These are phyloP conservation scores for Heliconius hewitsoni DNA, from an alignment of 1,140 invertebrate species.

Conservation along the genomic window DNA sequence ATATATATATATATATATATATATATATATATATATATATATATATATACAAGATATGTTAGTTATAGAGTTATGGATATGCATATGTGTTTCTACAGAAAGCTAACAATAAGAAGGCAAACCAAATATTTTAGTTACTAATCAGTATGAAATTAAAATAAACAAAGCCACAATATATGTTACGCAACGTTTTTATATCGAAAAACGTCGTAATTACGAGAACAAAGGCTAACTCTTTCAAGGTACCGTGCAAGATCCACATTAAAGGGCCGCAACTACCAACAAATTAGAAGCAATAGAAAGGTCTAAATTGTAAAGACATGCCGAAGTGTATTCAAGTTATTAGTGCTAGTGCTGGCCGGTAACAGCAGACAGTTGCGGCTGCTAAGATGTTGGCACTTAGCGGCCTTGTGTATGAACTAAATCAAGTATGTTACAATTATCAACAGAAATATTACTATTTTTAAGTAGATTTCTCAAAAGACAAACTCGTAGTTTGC, in stretches of 20 bases:
- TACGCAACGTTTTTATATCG: constrained; percentile 50
- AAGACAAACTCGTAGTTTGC: neutral
- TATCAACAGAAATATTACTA: neutral
- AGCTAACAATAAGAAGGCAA: neutral
- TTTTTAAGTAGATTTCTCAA: neutral
- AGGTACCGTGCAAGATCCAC: constrained; percentile 56
- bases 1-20: too few species aligned
- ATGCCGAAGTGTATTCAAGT: constrained; percentile 60
- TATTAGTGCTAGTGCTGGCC: constrained; percentile 55
- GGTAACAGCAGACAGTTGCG: constrained; percentile 40
- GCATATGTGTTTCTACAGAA: neutral
- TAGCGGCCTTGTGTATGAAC: constrained; percentile 4
- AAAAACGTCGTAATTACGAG: constrained; percentile 62
- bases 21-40: too few species aligned
- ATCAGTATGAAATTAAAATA: neutral
- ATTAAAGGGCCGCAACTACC: constrained; percentile 68
- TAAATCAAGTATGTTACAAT: neutral
- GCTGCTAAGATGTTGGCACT: constrained; percentile 35
- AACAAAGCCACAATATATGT: constrained; percentile 15
- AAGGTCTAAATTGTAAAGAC: constrained; percentile 64
- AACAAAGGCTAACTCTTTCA: constrained; percentile 66
- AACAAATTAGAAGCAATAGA: constrained; percentile 72
- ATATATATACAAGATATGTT: too few species aligned
- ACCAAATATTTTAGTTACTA: neutral
- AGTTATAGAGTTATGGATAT: neutral